phyloP scores from a whole-genome alignment of 1,140 invertebrate species.

The Drosophila santomea region DNA sequence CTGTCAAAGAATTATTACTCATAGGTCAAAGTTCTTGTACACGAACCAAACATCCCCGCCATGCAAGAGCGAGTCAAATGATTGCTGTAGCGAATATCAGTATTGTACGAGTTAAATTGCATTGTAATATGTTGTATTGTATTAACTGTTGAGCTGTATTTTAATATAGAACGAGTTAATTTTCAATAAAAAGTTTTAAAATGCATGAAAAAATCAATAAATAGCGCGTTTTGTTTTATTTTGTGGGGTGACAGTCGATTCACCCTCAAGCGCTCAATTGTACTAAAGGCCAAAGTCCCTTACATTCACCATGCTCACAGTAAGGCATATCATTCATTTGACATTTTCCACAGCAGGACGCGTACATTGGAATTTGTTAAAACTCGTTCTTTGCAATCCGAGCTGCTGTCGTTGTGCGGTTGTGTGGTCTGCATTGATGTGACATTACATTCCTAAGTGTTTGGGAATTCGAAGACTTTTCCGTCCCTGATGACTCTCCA shows the following conservation, averaged over 20 bases:
- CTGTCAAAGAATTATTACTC: conserved; percentile 15
- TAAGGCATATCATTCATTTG: conserved; percentile 5
- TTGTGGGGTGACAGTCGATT: neutral
- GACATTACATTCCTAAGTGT: conserved; percentile 77
- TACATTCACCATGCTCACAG: conserved; percentile 3
- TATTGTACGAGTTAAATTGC: conserved; percentile 49
- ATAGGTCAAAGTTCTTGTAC: conserved; percentile 24
- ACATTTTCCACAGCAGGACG: conserved; percentile 10
- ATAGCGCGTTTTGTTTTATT: conserved; percentile 7
- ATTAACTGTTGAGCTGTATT: conserved; percentile 83
- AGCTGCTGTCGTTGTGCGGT: conserved; percentile 70
- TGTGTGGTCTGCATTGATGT: conserved; percentile 59
- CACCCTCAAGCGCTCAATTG: neutral
- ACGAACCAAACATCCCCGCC: neutral
- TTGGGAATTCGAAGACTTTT: conserved; percentile 71
- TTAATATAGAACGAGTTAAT: conserved; percentile 79
- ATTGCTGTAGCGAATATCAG: conserved; percentile 15
- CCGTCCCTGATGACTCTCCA: conserved; percentile 27
- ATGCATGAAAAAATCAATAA: conserved; percentile 39
- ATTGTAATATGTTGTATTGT: conserved; percentile 79
- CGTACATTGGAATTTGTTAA: conserved; percentile 69
- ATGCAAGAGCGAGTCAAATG: conserved; percentile 7
- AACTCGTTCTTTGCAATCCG: conserved; percentile 68
- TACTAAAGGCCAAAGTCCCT: neutral
- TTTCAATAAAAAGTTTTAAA: conserved; percentile 79